Evolutionary conservation across 2,888 invertebrate genomes (phyloP).

Genomic region (Chamaedrilus cognettii): DNA sequence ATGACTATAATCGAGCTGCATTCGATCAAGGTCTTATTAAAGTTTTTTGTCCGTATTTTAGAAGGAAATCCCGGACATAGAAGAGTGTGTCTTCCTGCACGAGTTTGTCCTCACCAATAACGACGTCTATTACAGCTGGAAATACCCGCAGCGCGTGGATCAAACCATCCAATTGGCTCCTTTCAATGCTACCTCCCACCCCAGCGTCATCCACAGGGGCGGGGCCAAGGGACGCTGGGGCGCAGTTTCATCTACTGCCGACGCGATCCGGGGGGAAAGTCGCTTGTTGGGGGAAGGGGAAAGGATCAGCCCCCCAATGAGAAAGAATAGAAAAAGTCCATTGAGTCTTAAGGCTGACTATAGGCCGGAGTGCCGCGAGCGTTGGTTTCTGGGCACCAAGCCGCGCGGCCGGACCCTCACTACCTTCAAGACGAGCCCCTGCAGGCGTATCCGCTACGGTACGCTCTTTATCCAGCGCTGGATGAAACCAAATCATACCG

Average conservation of each 20-base stretch:
- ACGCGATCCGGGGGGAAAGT: too few species aligned
- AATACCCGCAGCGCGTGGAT: constrained; percentile 10
- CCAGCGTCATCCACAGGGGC: neutral
- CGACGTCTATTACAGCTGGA: constrained; percentile 29
- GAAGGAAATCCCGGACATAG: constrained; percentile 4
- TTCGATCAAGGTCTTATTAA: too few species aligned
- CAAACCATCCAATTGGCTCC: neutral
- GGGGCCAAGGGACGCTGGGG: neutral
- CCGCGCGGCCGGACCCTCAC: neutral
- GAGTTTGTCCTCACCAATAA: constrained; percentile 15
- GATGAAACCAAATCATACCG: neutral
- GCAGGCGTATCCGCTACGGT: neutral
- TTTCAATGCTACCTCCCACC: too few species aligned
- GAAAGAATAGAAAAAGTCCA: too few species aligned
- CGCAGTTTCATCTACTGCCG: too few species aligned
- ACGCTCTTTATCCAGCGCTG: constrained; percentile 17
- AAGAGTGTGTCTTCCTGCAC: constrained; percentile 19
- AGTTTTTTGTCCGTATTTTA: too few species aligned
- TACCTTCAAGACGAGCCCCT: constrained; percentile 5
- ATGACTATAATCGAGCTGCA: too few species aligned
- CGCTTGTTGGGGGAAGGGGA: too few species aligned
- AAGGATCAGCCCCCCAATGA: too few species aligned
- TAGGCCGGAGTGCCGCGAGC: neutral
- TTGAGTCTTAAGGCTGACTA: too few species aligned
- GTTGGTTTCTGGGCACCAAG: constrained; percentile 9